These are phyloP conservation scores for Tiaroga cobitis DNA, from an alignment of 2,797 vertebrate species.

Conservation along the genomic window DNA sequence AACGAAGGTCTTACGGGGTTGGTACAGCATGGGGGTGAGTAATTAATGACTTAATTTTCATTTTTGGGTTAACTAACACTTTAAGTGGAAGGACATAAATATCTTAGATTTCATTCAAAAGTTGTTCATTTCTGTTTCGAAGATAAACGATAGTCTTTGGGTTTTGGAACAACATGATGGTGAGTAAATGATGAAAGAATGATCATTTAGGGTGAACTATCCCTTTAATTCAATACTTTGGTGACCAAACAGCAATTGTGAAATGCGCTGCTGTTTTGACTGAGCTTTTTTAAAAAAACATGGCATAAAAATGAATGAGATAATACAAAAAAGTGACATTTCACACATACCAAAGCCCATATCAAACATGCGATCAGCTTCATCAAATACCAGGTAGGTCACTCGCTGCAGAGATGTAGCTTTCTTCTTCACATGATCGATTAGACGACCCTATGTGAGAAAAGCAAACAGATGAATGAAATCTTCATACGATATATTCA, in stretches of 20 bases:
- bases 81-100: background rate
- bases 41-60: no score
- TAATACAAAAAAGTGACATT: background rate
- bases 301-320: background rate
- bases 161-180: background rate
- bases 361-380: constrained; percentile 99
- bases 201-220: background rate
- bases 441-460: constrained; percentile 88
- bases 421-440: constrained; percentile 99
- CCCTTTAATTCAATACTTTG: background rate
- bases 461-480: background rate
- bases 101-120: background rate
- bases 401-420: constrained; percentile 97
- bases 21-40: no score
- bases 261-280: background rate
- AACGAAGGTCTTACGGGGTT: no score
- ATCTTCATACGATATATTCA: background rate
- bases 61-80: no score
- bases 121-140: background rate
- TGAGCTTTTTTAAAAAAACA: background rate
- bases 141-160: background rate
- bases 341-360: constrained; percentile 94
- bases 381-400: constrained; percentile 97
- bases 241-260: background rate
- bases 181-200: background rate